Conservation (phyloP, 2,888 invertebrate genomes). For the Anodontia alba region DNA sequence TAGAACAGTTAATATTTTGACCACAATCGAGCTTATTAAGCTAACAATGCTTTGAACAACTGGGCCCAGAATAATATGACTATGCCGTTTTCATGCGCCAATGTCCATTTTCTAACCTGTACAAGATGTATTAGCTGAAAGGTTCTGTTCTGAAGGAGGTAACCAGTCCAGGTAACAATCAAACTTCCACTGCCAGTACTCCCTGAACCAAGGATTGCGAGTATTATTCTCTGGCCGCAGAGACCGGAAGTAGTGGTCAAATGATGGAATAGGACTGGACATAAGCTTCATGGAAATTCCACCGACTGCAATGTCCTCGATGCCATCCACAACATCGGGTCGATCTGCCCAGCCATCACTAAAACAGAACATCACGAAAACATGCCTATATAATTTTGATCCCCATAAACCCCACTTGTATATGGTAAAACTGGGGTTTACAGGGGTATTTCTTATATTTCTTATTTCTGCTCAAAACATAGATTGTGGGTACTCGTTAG, state of each 20-base stretch:
- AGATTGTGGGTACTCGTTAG: too few relatives aligned
- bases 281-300: conserved; percentile 91
- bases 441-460: too few relatives aligned
- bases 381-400: too few relatives aligned
- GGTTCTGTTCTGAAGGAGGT: conserved; percentile 36
- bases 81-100: too few relatives aligned
- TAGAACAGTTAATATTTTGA: too few relatives aligned
- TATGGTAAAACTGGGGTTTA: too few relatives aligned
- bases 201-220: conserved; percentile 90
- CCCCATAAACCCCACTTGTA: too few relatives aligned
- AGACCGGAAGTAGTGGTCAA: conserved; percentile 89
- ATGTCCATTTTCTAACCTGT: conserved; percentile 78
- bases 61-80: too few relatives aligned
- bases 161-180: conserved; percentile 85
- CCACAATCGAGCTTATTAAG: too few relatives aligned
- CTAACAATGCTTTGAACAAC: too few relatives aligned
- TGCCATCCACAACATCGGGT: conserved; percentile 89
- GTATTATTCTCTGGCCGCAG: conserved; percentile 88
- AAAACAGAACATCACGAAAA: too few relatives aligned
- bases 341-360: conserved; percentile 93
- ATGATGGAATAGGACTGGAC: conserved; percentile 87
- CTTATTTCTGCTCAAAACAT: too few relatives aligned
- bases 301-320: conserved; percentile 88
- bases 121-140: conserved; percentile 58
- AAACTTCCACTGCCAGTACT: conserved; percentile 92